These are phyloP conservation scores for Buathra laborator DNA, from an alignment of 2,888 invertebrate species.

Conservation along the genomic window DNA sequence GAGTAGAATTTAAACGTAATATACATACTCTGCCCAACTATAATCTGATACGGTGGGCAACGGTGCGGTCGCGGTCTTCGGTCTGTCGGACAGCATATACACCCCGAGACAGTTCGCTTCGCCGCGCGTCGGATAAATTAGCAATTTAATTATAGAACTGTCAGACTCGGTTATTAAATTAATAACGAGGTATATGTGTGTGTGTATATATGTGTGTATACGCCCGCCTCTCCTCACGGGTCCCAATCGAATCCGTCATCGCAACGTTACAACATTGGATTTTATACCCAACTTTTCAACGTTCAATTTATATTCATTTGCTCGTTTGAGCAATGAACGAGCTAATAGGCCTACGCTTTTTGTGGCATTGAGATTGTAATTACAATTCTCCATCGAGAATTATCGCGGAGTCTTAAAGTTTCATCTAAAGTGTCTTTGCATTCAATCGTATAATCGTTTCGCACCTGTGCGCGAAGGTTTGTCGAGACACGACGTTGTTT, in stretches of 20 bases:
- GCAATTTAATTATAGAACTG: constrained; percentile 85
- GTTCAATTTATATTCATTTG: constrained; percentile 66
- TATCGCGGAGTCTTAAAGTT: too few relatives aligned
- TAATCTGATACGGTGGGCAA: constrained; percentile 29
- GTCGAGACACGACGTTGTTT: background rate
- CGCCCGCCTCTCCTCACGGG: constrained; percentile 70
- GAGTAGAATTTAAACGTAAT: constrained; percentile 81
- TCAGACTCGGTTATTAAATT: constrained; percentile 84
- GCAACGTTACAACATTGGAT: constrained; percentile 77
- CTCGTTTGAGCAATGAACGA: background rate
- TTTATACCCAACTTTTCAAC: constrained; percentile 52
- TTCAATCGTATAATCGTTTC: background rate
- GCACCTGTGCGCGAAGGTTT: background rate
- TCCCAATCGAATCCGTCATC: constrained; percentile 77
- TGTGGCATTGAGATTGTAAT: constrained; percentile 53
- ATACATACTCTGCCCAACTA: background rate
- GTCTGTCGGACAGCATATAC: constrained; percentile 37
- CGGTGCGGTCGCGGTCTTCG: constrained; percentile 59
- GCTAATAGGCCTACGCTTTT: constrained; percentile 13
- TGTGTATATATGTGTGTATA: constrained; percentile 67
- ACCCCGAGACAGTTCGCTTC: constrained; percentile 56
- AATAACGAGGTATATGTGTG: constrained; percentile 82
- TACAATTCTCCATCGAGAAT: background rate
- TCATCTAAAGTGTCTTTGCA: background rate
- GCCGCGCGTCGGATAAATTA: constrained; percentile 81